Conservation (phyloP, 2,113 vertebrate species). For the Xyrauchen texanus region DNA sequence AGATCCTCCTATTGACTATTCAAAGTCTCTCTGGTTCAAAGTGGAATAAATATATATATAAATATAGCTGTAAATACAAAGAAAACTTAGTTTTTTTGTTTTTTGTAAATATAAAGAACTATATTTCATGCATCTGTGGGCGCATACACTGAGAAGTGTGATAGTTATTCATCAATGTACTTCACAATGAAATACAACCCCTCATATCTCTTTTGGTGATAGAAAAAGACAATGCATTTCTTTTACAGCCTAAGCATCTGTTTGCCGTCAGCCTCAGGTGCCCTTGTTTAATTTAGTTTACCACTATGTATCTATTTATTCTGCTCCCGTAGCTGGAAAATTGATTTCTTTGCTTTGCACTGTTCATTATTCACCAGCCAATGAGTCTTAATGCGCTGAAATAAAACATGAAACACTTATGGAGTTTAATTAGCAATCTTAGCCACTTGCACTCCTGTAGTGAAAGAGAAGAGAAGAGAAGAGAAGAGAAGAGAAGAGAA, state of each 20-base stretch:
- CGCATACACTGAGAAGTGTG: too few relatives aligned
- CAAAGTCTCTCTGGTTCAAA: background rate
- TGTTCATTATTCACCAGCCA: conserved; percentile 72
- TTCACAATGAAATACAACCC: background rate
- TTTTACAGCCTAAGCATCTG: conserved; percentile 55
- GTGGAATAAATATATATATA: too few relatives aligned
- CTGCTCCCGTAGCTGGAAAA: conserved; percentile 83
- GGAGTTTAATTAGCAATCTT: conserved; percentile 78
- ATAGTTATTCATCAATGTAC: background rate
- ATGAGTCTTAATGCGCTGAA: conserved; percentile 71
- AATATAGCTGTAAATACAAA: too few relatives aligned
- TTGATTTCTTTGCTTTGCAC: conserved; percentile 78
- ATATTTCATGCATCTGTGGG: too few relatives aligned
- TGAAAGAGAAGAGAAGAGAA: conserved; percentile 11
- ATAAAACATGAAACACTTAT: conserved; percentile 72
- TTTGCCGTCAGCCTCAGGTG: conserved; percentile 64
- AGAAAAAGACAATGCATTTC: conserved; percentile 53
- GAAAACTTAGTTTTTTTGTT: too few relatives aligned
- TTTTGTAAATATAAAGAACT: too few relatives aligned
- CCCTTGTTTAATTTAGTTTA: conserved; percentile 69
- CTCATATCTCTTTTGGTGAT: conserved; percentile 42
- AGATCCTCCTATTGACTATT: background rate
- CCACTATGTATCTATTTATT: conserved; percentile 79
- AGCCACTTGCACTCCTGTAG: too few relatives aligned
- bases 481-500: background rate